Evolutionary conservation across 2,888 invertebrate genomes (phyloP), one percentile per base, ranked within the genome.

Genomic region (Sialis lutaria): DNA sequence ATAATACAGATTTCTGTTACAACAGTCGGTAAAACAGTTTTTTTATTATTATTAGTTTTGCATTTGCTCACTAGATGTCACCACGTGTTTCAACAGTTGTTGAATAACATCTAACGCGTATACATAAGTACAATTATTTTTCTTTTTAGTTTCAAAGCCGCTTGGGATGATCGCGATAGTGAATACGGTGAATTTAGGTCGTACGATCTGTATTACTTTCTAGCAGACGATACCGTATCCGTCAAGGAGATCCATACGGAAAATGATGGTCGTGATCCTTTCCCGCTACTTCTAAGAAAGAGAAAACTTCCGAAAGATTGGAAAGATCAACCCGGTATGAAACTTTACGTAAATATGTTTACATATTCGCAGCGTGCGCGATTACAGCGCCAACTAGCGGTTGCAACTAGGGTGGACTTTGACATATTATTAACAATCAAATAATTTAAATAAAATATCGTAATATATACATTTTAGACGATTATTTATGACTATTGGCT

Each of bases 151-250:
- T 83, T 82, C 59, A 70, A 77, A 52, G 77, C 78, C 9, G 69
- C 75, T 5, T 80, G 81, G 78, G 78, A 81, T 56, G 75, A 79
- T 53, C 70, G 79, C 34, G 72, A 74, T 50, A 65, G 68, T 1
- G 71, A 71, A 50, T 67, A 64, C 50, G 76, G 74, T 1, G 75
- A 75, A 53, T 60, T 75, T n/a, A 64, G 67, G 48, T 67, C 77
- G 60, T 87, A 79, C 60, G 74, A 79, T 55, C 63, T 92, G 47
- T 68, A 79, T 57, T 91, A 87, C 63, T 88, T 82, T 61, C 67
- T 91, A 22, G 77, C 79, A 46, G 88, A 91, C 58, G 86, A 90
- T 58, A 84, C 82, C 1, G 73, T 91, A 45, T 77, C 84, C 47
- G 70, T 91, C 1, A 76, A 81, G 58, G 86, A 87, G 65, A 67